Conservation (phyloP, 2,797 vertebrate genomes). For the Orestias chungarensis region DNA sequence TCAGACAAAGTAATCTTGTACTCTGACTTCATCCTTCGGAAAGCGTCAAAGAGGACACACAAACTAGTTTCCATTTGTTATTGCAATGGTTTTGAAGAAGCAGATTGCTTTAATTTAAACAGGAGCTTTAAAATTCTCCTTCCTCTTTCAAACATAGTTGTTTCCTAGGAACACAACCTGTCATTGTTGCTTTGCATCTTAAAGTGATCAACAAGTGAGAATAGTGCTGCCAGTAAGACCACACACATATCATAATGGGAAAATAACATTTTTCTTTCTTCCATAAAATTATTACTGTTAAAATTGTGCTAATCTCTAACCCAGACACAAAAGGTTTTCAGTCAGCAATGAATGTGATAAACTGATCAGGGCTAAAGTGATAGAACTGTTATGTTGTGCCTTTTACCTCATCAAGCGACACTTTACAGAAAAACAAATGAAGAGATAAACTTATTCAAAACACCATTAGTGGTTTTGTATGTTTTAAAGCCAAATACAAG, state of each 20-base stretch:
- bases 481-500: background rate
- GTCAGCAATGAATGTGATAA: background rate
- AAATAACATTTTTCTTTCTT: background rate
- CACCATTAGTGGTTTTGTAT: background rate
- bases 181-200: background rate
- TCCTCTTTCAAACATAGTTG: background rate
- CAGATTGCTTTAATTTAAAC: background rate
- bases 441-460: background rate
- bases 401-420: background rate
- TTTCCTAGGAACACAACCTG: background rate
- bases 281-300: background rate
- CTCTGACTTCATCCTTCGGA: too few species aligned
- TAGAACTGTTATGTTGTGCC: background rate
- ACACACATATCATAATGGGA: background rate
- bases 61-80: background rate
- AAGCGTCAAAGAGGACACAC: background rate
- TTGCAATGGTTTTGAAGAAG: background rate
- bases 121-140: background rate
- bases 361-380: background rate
- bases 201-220: background rate
- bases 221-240: background rate
- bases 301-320: background rate
- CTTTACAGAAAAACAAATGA: background rate
- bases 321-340: background rate
- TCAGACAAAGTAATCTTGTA: too few species aligned